Evolutionary conservation across 2,888 invertebrate species (phyloP).

Genomic region (Frankliniella fusca): DNA sequence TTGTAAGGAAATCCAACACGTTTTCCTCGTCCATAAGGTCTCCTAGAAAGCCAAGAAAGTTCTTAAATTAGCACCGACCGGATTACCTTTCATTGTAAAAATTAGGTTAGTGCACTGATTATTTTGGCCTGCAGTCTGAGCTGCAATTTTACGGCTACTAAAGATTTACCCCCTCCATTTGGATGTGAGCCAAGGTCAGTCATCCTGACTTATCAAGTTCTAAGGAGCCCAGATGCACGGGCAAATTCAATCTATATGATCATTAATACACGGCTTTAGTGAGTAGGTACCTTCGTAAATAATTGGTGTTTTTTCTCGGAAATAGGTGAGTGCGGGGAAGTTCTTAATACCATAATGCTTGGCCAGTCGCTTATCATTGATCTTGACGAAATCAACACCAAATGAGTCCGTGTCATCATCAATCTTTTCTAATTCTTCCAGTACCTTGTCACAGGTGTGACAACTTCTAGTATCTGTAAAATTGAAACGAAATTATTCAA

Average conservation of each 20-base stretch:
- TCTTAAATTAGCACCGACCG: not conserved
- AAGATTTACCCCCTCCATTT: no score
- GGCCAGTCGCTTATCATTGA: conserved; percentile 92
- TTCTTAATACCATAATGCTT: conserved; percentile 94
- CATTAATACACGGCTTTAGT: not conserved
- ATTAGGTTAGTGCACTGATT: not conserved
- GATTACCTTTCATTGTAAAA: not conserved
- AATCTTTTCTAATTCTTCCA: conserved; percentile 88
- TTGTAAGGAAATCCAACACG: conserved; percentile 88
- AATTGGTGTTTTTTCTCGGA: conserved; percentile 93
- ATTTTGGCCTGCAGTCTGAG: not conserved
- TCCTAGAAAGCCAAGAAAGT: conserved; percentile 53
- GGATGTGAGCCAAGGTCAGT: no score
- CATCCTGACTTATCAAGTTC: no score
- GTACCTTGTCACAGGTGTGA: conserved; percentile 84
- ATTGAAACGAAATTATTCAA: not conserved
- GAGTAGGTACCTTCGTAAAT: conserved; percentile 75
- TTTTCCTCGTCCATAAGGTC: conserved; percentile 93
- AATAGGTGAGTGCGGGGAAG: conserved; percentile 94
- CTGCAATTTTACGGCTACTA: not conserved
- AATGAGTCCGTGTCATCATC: conserved; percentile 93
- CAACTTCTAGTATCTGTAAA: conserved; percentile 82
- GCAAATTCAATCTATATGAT: no score
- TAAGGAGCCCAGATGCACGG: no score
- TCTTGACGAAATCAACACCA: conserved; percentile 92